Percentiles rank a stretch among this genome's conserved stretches.
phyloP scores from a whole-genome alignment of 2,113 vertebrate species.

The Trinectes maculatus region DNA sequence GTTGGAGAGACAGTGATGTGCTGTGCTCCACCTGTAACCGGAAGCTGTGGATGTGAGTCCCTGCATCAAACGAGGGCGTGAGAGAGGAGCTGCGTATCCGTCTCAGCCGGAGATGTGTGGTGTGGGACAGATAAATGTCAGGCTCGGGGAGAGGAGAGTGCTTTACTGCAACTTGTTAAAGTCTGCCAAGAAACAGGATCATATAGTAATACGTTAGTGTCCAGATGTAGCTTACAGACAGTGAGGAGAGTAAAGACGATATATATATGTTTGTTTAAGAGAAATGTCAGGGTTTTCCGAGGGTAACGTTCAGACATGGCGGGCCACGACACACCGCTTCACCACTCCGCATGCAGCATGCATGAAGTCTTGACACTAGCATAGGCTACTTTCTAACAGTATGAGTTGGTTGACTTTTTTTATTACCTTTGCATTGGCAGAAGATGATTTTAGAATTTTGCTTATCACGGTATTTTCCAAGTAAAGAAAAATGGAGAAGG shows the following conservation, averaged over 20 bases:
- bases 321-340: no score
- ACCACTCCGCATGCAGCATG: no score
- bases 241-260: neutral
- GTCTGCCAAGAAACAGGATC: constrained; percentile 20
- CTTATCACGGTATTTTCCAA: no score
- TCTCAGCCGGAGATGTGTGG: constrained; percentile 38
- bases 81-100: constrained; percentile 31
- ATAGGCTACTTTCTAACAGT: no score
- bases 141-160: constrained; percentile 19
- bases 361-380: no score
- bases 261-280: constrained; percentile 2
- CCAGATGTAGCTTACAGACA: constrained; percentile 8
- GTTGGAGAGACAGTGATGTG: constrained; percentile 39
- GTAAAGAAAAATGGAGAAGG: no score
- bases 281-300: no score
- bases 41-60: constrained; percentile 46
- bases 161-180: constrained; percentile 33
- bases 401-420: no score
- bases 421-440: no score
- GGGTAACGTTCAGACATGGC: no score
- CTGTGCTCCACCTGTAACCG: constrained; percentile 58
- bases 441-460: no score
- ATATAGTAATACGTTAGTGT: neutral
- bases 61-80: constrained; percentile 32
- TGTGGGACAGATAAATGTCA: constrained; percentile 55